phyloP scores from a whole-genome alignment of 2,797 vertebrate genomes.

The Takifugu rubripes region DNA sequence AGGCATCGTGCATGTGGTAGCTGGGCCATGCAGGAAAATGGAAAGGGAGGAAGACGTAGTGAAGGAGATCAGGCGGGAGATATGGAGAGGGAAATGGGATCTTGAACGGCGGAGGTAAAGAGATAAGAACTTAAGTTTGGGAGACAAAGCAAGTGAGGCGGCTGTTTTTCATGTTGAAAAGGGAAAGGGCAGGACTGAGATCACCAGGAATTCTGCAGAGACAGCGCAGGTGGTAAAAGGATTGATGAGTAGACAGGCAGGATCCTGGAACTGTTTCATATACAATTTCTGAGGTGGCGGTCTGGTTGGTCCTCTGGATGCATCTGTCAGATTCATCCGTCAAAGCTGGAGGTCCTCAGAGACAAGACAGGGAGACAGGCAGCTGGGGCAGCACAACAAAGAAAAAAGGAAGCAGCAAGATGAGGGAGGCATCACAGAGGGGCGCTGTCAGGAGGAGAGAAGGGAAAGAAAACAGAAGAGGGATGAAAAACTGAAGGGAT shows the following conservation, averaged over 20 bases:
- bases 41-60: slow-evolving; percentile 37
- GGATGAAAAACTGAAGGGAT: slow-evolving; percentile 5
- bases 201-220: slow-evolving; percentile 23
- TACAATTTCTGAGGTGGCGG: not conserved
- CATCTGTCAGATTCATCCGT: slow-evolving; percentile 19
- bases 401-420: too few species aligned
- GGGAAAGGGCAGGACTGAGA: slow-evolving; percentile 18
- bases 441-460: not conserved
- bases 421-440: slow-evolving; percentile 2
- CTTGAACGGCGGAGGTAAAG: slow-evolving; percentile 42
- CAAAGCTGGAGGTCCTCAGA: slow-evolving; percentile 29
- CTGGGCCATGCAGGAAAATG: slow-evolving; percentile 27
- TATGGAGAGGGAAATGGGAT: slow-evolving; percentile 37
- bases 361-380: slow-evolving; percentile 16
- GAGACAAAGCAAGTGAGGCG: slow-evolving; percentile 39
- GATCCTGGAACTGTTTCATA: slow-evolving; percentile 24
- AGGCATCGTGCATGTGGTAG: slow-evolving; percentile 49
- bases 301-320: slow-evolving; percentile 35
- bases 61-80: slow-evolving; percentile 47
- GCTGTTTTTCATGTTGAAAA: slow-evolving; percentile 29
- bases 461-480: slow-evolving; percentile 11
- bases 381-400: not conserved
- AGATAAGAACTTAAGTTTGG: slow-evolving; percentile 52
- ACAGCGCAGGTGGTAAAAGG: slow-evolving; percentile 22
- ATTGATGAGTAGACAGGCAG: slow-evolving; percentile 26